Percentiles rank a stretch among this genome's conserved stretches.
Conservation (phyloP, 1,140 invertebrate species). For the Elysia chlorotica region DNA sequence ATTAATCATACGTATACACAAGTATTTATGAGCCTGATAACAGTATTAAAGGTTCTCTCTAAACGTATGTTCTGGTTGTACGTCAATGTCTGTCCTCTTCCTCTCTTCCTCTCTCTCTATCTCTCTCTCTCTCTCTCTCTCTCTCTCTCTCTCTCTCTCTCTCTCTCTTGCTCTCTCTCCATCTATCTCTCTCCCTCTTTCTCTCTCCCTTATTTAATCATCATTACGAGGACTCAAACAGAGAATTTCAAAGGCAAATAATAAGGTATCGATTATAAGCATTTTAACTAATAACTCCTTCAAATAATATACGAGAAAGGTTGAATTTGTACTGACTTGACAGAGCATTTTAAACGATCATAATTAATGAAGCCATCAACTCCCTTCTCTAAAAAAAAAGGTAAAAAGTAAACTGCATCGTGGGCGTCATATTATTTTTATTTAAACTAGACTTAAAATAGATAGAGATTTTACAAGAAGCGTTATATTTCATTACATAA, state of each 20-base stretch:
- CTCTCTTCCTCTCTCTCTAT: constrained; percentile 17
- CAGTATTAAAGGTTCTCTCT: no score
- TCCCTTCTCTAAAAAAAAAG: no score
- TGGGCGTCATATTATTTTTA: no score
- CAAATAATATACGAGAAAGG: not conserved
- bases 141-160: constrained; percentile 14
- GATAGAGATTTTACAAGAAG: no score
- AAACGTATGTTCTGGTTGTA: no score
- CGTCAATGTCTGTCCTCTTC: no score
- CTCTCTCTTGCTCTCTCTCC: not conserved
- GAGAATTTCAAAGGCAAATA: not conserved
- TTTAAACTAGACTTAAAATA: no score
- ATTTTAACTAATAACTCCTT: not conserved
- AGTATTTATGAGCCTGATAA: no score
- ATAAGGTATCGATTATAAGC: not conserved
- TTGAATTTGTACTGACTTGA: not conserved
- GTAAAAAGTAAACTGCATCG: no score
- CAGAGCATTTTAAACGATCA: no score
- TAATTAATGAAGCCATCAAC: no score
- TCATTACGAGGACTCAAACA: not conserved
- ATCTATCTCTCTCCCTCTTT: not conserved
- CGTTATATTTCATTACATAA: no score
- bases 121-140: constrained; percentile 15
- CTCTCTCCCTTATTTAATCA: not conserved
- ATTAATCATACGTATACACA: not conserved